These are phyloP conservation scores for Drosophila kambysellisi DNA, from an alignment of 2,888 invertebrate genomes.

Conservation along the genomic window DNA sequence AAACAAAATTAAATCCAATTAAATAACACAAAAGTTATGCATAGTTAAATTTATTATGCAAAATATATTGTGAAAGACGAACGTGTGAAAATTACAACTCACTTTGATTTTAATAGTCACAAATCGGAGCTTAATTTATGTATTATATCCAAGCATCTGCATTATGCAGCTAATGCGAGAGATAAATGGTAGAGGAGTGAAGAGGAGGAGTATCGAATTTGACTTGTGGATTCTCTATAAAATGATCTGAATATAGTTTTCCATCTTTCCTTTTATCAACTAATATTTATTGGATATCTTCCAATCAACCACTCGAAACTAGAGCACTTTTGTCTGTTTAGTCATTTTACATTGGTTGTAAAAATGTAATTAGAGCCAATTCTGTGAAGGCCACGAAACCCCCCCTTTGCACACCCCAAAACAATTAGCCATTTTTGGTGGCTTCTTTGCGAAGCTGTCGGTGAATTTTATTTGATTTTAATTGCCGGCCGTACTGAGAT, in stretches of 20 bases:
- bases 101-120: background rate
- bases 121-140: constrained; percentile 24
- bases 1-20: constrained; percentile 47
- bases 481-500: constrained; percentile 64
- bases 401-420: background rate
- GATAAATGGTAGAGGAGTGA: background rate
- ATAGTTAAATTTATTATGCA: constrained; percentile 54
- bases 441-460: constrained; percentile 35
- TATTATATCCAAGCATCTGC: background rate
- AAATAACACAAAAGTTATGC: constrained; percentile 46
- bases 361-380: constrained; percentile 21
- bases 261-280: background rate
- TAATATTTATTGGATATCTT: background rate
- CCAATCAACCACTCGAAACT: background rate
- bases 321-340: background rate
- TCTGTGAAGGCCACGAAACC: constrained; percentile 13
- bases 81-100: constrained; percentile 13
- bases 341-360: background rate
- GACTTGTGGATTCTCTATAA: too few relatives aligned
- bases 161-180: background rate
- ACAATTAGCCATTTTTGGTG: constrained; percentile 28
- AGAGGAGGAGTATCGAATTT: too few relatives aligned
- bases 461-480: constrained; percentile 77
- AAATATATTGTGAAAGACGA: constrained; percentile 30
- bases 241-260: background rate